Evolutionary conservation across 2,797 vertebrate species (phyloP).

Genomic region (Tachyglossus aculeatus): DNA sequence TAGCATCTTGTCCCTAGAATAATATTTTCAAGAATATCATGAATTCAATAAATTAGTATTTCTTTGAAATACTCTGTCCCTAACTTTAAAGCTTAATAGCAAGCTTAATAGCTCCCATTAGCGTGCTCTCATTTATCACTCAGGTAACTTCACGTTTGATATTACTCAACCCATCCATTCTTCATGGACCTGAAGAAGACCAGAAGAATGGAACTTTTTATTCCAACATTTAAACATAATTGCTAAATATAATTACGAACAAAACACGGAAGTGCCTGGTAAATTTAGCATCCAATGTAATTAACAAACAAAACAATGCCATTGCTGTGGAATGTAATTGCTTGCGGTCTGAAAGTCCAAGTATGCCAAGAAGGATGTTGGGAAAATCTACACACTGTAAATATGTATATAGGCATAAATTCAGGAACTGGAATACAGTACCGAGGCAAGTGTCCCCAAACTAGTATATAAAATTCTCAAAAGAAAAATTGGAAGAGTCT

Average conservation of each 20-base stretch:
- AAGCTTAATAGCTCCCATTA: constrained; percentile 42
- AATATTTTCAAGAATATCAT: background rate
- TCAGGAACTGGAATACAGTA: constrained; percentile 8
- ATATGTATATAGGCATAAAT: constrained; percentile 23
- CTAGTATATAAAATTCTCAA: constrained; percentile 15
- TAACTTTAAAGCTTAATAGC: constrained; percentile 44
- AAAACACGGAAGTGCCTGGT: constrained; percentile 32
- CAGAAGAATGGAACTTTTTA: constrained; percentile 38
- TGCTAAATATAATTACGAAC: constrained; percentile 23
- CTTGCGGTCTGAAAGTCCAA: constrained; percentile 24
- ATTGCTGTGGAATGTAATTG: constrained; percentile 41
- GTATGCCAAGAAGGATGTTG: constrained; percentile 23
- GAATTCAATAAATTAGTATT: constrained; percentile 10
- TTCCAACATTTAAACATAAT: constrained; percentile 23
- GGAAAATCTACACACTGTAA: constrained; percentile 12
- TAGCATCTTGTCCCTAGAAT: background rate
- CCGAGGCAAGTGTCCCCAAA: background rate
- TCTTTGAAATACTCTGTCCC: constrained; percentile 43
- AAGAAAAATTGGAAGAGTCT: constrained; percentile 23
- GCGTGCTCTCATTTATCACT: constrained; percentile 55
- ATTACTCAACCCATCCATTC: constrained; percentile 50
- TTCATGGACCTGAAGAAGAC: constrained; percentile 39
- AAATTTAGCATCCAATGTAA: constrained; percentile 38
- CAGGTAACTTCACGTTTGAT: constrained; percentile 40
- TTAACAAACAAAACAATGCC: constrained; percentile 32